Evolutionary conservation across 2,113 vertebrate species (phyloP), one percentile per base, ranked within the genome.

Genomic region (Periophthalmodon schlosseri): DNA sequence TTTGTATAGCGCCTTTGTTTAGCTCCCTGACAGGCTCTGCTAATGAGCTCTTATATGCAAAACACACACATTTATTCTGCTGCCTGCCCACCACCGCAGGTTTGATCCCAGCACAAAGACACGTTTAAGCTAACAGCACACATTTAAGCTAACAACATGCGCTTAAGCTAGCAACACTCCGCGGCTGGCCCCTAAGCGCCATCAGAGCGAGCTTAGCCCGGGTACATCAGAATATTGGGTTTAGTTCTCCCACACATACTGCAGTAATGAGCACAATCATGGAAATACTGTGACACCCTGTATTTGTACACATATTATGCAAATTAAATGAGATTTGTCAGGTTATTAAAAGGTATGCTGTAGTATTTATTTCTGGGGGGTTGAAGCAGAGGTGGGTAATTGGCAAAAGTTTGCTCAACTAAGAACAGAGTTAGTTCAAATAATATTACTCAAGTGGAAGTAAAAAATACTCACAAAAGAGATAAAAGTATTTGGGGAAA

Each of bases 21-120:
- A 65, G 23, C 65, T 50, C 56, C 28, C 20, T 23, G 20, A 68
- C 70, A 77, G 60, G 57, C 4, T 20, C 34, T 73, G 64, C 69
- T 81, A 73, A 76, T 76, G 70, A 81, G 74, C 60, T 34, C 14
- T 34, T 63, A 33, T 63, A 63, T 63, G 60, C 58, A 69, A 81
- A 73, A 21, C 36, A 36, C 49, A 60, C 75, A 28, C 44, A 60
- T 39, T 76, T 69, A 72, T 66, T 56, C 63, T 23, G 63, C 34
- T 64, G 33, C 28, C 14, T 3, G 21, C 33, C 34, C 49, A 44
- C 46, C 5, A 6, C 2, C 47, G 23, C 57, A 61, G 58, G 58
- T 61, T 18, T 50, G 49, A 39, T 24, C 34, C 16, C 20, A 3
- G 8, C 56, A 47, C 52, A 69, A 24, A 75, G 44, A 52, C 34